phyloP scores from a whole-genome alignment of 2,888 invertebrate species.

The Lymantria monacha region DNA sequence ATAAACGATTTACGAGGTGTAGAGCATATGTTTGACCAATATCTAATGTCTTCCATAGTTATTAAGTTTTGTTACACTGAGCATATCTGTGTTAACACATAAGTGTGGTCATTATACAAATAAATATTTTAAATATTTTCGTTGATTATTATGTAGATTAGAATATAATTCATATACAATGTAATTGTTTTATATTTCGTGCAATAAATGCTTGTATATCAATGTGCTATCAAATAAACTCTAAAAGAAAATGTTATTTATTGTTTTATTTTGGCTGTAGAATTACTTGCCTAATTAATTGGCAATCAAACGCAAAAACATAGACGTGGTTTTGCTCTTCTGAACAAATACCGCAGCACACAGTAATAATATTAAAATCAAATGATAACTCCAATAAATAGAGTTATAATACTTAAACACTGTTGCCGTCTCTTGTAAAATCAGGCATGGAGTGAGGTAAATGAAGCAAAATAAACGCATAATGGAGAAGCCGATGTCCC shows the following conservation, averaged over 20 bases:
- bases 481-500: conserved; percentile 77
- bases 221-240: conserved; percentile 6
- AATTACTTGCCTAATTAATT: background rate
- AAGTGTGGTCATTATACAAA: background rate
- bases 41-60: background rate
- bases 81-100: conserved; percentile 24
- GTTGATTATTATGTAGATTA: conserved; percentile 3
- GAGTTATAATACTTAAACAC: conserved; percentile 65
- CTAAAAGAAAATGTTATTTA: background rate
- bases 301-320: background rate
- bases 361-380: conserved; percentile 48
- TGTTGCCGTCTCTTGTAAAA: conserved; percentile 40
- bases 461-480: conserved; percentile 67
- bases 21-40: background rate
- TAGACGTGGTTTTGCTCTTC: background rate
- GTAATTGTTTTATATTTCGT: conserved; percentile 5
- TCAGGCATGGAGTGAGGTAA: conserved; percentile 67
- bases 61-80: conserved; percentile 6
- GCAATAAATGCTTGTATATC: conserved; percentile 13
- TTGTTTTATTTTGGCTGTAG: conserved; percentile 2
- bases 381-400: conserved; percentile 68
- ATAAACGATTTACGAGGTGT: too few species aligned
- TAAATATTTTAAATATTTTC: background rate
- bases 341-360: conserved; percentile 18
- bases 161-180: conserved; percentile 1